phyloP scores from a whole-genome alignment of 2,888 invertebrate genomes.

The Brachynemurus nebulosus region DNA sequence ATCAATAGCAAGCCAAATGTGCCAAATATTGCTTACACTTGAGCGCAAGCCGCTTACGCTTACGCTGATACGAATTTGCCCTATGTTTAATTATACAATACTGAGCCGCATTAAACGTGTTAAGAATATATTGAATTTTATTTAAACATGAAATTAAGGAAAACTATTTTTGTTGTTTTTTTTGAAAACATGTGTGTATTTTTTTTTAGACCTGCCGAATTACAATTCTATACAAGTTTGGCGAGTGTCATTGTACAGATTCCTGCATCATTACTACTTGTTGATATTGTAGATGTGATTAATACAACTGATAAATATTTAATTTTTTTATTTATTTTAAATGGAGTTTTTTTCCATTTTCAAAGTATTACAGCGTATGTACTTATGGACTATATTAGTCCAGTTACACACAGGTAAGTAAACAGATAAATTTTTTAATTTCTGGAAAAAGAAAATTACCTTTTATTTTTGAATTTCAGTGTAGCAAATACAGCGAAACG shows the following conservation, averaged over 20 bases:
- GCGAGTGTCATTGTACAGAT: constrained; percentile 59
- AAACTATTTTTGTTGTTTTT: neutral
- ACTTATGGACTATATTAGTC: constrained; percentile 65
- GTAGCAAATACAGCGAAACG: constrained; percentile 69
- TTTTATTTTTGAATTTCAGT: too few relatives aligned
- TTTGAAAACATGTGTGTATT: constrained; percentile 7
- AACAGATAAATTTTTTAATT: constrained; percentile 1
- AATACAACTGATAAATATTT: constrained; percentile 36
- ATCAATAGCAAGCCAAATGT: too few relatives aligned
- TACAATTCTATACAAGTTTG: constrained; percentile 65
- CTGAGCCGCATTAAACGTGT: too few relatives aligned
- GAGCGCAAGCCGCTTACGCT: too few relatives aligned
- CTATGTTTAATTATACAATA: too few relatives aligned
- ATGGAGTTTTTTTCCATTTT: constrained; percentile 65
- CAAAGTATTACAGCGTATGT: constrained; percentile 70
- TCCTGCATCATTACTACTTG: constrained; percentile 50
- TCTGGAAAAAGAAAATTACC: too few relatives aligned
- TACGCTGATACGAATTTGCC: too few relatives aligned
- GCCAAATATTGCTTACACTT: too few relatives aligned
- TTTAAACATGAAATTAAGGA: too few relatives aligned
- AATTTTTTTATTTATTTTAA: constrained; percentile 45
- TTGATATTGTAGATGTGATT: constrained; percentile 40
- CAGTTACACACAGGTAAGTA: constrained; percentile 59
- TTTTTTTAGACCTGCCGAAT: constrained; percentile 50
- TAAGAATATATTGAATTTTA: too few relatives aligned